These are phyloP conservation scores for Noturus placidus DNA, from an alignment of 2,113 vertebrate species.

Conservation along the genomic window DNA sequence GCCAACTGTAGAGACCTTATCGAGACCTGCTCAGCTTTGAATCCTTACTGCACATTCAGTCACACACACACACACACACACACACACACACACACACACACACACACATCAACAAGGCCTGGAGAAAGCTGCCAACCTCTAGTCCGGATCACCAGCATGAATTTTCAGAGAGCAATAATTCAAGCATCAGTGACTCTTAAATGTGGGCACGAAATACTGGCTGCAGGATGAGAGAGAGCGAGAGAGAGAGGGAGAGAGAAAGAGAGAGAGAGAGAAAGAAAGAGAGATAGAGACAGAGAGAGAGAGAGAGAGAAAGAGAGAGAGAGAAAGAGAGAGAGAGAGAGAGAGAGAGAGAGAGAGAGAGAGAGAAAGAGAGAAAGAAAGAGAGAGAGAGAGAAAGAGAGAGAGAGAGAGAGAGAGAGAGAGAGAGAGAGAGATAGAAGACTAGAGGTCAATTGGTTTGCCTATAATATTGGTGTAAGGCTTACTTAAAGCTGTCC, in stretches of 20 bases:
- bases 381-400: not conserved
- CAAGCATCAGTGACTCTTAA: slow-evolving; percentile 28
- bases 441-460: not conserved
- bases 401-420: not conserved
- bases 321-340: not conserved
- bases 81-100: slow-evolving; percentile 2
- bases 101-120: slow-evolving; percentile 3
- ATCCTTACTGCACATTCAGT: not conserved
- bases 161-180: slow-evolving; percentile 45
- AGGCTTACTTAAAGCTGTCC: not conserved
- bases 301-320: not conserved
- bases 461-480: not conserved
- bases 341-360: not conserved
- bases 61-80: not conserved
- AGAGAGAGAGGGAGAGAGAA: not conserved
- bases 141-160: slow-evolving; percentile 29
- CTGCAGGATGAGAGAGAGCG: not conserved
- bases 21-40: not conserved
- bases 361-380: not conserved
- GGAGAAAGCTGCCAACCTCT: slow-evolving; percentile 10
- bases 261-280: not conserved
- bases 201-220: not conserved
- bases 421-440: not conserved
- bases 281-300: not conserved
- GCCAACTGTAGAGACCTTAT: not conserved